Conservation (phyloP, 1,140 invertebrate species). For the Drosophila ercepeae region DNA sequence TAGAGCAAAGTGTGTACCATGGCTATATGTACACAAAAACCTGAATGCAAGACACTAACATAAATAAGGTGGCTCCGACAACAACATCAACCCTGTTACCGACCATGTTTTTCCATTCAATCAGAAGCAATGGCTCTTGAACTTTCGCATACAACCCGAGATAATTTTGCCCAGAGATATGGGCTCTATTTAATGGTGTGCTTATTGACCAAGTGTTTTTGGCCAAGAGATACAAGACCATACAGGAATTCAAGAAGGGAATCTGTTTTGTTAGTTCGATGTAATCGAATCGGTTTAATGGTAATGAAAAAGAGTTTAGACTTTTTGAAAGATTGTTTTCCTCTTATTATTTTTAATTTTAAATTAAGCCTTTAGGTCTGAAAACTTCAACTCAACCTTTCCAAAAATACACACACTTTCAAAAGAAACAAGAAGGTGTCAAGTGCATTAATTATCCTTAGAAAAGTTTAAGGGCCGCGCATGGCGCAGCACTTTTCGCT, state of each 20-base stretch:
- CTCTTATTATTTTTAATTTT: too few species aligned
- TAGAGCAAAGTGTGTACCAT: constrained; percentile 44
- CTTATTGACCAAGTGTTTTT: constrained; percentile 29
- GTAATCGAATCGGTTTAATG: too few species aligned
- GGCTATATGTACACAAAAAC: constrained; percentile 49
- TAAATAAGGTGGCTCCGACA: constrained; percentile 49
- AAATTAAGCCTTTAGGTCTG: not conserved
- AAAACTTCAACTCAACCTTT: not conserved
- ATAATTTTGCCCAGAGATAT: not conserved
- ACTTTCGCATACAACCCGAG: not conserved
- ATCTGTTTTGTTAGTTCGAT: too few species aligned
- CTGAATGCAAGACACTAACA: constrained; percentile 57
- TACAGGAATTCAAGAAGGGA: too few species aligned
- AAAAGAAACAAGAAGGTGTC: too few species aligned
- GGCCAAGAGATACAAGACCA: not conserved
- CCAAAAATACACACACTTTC: not conserved
- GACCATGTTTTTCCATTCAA: constrained; percentile 45
- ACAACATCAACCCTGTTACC: not conserved
- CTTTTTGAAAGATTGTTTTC: too few species aligned
- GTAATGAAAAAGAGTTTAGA: too few species aligned
- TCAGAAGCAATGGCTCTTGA: constrained; percentile 52
- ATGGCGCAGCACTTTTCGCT: constrained; percentile 33
- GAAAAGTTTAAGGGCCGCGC: constrained; percentile 4
- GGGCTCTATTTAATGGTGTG: constrained; percentile 40
- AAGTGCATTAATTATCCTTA: constrained; percentile 30